These are phyloP conservation scores for Drosophila pseudoobscura DNA, from an alignment of 1,140 invertebrate species.

Conservation along the genomic window DNA sequence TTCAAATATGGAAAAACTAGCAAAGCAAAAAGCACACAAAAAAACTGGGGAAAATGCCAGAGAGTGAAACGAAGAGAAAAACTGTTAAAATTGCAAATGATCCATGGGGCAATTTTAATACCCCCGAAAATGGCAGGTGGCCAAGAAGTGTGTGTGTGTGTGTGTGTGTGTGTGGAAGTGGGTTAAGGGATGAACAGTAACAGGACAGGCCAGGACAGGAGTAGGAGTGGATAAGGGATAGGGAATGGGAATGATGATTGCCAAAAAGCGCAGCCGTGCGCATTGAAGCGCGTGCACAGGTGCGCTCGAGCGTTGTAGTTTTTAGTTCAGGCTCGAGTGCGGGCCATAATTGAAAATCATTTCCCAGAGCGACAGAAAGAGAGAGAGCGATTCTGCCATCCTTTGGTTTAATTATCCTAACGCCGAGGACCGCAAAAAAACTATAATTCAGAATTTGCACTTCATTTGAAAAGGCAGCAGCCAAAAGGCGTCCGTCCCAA, in stretches of 20 bases:
- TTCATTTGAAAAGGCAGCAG: constrained; percentile 5
- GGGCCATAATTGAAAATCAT: constrained; percentile 70
- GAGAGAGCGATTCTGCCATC: constrained; percentile 1
- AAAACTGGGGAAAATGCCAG: background rate
- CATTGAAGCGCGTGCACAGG: constrained; percentile 75
- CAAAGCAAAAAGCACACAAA: background rate
- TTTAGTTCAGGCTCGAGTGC: constrained; percentile 34
- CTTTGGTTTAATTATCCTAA: constrained; percentile 39
- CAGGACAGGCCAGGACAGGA: background rate
- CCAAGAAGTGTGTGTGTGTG: constrained; percentile 6
- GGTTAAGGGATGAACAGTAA: constrained; percentile 9
- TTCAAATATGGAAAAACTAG: constrained; percentile 39
- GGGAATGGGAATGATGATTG: constrained; percentile 12
- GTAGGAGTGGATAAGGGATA: background rate
- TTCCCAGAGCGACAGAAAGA: constrained; percentile 6
- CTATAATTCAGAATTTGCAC: constrained; percentile 65
- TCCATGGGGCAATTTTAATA: constrained; percentile 61
- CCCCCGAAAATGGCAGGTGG: constrained; percentile 46
- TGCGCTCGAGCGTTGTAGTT: constrained; percentile 57
- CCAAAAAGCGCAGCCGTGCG: constrained; percentile 74
- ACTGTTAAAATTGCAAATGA: constrained; percentile 63
- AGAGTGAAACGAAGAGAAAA: constrained; percentile 17
- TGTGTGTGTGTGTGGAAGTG: background rate
- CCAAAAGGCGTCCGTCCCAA: constrained; percentile 32
- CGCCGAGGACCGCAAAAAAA: constrained; percentile 7